A percentile compares a stretch with the other conserved stretches of the same genome.
Evolutionary conservation across 1,140 invertebrate species (phyloP).

Genomic region (Vanessa atalanta): DNA sequence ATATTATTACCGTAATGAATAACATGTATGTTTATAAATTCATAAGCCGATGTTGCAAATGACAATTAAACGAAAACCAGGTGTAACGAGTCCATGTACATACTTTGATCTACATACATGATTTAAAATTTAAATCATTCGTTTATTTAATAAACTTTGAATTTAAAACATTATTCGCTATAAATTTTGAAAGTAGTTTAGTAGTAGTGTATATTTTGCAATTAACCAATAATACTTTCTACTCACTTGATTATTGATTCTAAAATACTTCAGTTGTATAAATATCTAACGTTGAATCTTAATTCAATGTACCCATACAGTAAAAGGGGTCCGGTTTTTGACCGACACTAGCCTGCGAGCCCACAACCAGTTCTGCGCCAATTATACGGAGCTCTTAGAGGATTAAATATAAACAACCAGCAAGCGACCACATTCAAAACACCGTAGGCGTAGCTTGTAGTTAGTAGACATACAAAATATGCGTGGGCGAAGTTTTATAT

Average conservation of each 20-base stretch:
- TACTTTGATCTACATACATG: no score
- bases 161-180: neutral
- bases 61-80: neutral
- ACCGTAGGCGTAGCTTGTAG: constrained; percentile 37
- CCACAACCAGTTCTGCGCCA: constrained; percentile 60
- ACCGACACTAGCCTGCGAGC: constrained; percentile 37
- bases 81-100: no score
- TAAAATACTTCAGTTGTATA: constrained; percentile 18
- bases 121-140: no score
- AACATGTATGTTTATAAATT: neutral
- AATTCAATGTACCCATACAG: constrained; percentile 40
- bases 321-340: constrained; percentile 50
- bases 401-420: constrained; percentile 57
- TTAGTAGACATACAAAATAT: constrained; percentile 37
- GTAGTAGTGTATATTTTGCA: neutral
- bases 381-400: constrained; percentile 56
- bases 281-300: constrained; percentile 35
- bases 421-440: constrained; percentile 52
- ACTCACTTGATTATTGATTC: constrained; percentile 21
- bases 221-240: constrained; percentile 12
- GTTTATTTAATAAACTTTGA: no score
- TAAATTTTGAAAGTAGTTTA: neutral
- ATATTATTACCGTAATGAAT: neutral
- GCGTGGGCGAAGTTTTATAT: constrained; percentile 35
- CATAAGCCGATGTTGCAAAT: neutral